These are phyloP conservation scores for Mustela lutreola DNA, from an alignment of 2,113 vertebrate genomes.

Conservation along the genomic window DNA sequence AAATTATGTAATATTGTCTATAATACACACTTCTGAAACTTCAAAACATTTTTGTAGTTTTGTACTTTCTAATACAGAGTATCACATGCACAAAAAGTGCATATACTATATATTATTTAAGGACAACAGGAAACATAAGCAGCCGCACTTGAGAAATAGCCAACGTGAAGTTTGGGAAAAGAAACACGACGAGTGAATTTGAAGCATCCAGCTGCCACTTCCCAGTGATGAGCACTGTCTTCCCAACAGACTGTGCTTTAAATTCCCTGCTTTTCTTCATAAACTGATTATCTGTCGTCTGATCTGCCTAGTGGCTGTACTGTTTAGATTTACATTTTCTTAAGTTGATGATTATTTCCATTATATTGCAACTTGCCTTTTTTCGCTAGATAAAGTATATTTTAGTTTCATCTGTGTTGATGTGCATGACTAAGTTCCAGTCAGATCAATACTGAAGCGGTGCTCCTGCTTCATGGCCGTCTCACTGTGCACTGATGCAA, in stretches of 20 bases:
- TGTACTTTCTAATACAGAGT: background rate
- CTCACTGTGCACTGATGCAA: accelerated
- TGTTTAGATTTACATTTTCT: background rate
- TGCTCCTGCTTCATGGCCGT: accelerated
- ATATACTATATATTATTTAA: background rate
- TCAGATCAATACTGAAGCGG: no score
- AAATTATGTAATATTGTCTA: background rate
- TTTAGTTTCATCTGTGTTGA: background rate
- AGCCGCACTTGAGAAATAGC: background rate
- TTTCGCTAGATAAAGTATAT: no score
- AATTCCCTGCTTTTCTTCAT: background rate
- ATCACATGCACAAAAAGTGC: background rate
- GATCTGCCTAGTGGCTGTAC: accelerated
- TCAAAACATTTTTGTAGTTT: background rate
- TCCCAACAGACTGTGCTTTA: background rate
- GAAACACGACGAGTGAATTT: background rate
- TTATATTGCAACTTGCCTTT: background rate
- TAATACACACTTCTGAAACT: background rate
- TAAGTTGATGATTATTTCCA: background rate
- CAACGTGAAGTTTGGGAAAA: background rate
- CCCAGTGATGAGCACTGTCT: background rate
- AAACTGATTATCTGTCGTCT: background rate
- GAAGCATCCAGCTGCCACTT: background rate
- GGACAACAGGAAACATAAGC: background rate
- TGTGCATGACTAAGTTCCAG: no score